Conservation (phyloP, 64 coral and sea anemone species). For the Montipora sp. region DNA sequence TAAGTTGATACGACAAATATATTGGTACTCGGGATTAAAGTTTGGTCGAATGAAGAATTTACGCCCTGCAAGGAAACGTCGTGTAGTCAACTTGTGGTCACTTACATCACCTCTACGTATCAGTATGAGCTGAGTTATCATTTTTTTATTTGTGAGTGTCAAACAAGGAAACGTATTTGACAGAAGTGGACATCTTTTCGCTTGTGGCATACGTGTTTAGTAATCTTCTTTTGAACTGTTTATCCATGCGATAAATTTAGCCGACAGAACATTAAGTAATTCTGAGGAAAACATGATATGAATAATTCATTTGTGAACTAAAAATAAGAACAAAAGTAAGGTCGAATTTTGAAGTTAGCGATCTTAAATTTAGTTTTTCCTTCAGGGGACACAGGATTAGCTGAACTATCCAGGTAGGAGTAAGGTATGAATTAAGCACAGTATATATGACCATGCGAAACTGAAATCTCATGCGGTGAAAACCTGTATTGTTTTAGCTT, state of each 20-base stretch:
- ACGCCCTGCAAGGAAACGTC: neutral
- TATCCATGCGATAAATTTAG: constrained; percentile 8
- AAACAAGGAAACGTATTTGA: constrained; percentile 16
- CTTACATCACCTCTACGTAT: neutral
- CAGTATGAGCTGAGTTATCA: neutral
- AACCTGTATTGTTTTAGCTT: neutral
- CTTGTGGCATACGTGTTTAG: constrained; percentile 21
- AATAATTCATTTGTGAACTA: neutral
- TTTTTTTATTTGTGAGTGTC: neutral
- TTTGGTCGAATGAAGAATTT: constrained; percentile 4
- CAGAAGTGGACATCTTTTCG: neutral
- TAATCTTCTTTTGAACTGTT: neutral
- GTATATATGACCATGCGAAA: neutral
- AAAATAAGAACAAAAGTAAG: constrained; percentile 39
- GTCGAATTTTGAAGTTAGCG: neutral
- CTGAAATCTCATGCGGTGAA: neutral
- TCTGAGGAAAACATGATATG: constrained; percentile 26
- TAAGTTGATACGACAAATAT: neutral
- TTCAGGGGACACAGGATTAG: neutral
- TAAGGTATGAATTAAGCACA: neutral
- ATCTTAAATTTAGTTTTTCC: neutral
- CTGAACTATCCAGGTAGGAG: neutral
- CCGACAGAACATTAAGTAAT: constrained; percentile 21
- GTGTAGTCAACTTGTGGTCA: no score
- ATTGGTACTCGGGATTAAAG: neutral